Base-by-base conservation (phyloP, 2,888 invertebrate genomes). In the Andrena camellia region DNA sequence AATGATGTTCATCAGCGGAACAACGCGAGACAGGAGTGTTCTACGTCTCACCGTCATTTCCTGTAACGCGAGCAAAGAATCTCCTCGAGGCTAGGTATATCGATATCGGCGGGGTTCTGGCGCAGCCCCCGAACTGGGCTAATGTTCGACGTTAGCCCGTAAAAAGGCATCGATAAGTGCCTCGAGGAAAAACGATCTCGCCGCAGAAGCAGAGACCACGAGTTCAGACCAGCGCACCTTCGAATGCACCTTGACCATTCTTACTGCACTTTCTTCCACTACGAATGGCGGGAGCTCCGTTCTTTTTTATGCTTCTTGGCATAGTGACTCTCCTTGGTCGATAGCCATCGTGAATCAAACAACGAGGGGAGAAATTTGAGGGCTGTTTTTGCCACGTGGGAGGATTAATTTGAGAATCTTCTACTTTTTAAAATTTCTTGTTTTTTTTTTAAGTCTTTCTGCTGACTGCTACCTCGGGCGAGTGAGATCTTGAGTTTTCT, bases 151-250 rank as follows among this genome's bases (percentile, higher is more conserved):
- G 77, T 69, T 57, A 57, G 62, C 57, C 42, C 69, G 64, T 82
- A 80, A 81, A 86, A 85, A 83, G 67, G 71, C 57, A 86, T 85
- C 86, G 81, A 85, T 78, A 82, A 82, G 79, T 76, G 73, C 71
- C 59, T 26, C 35, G 48, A 50, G 63, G 78, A 83, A 75, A 73
- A 85, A 83, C 78, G 75, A 67, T 57, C 23, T 48, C 54, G n/a
- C 64, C 57, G 42, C 79, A 66, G 72, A 57, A 62, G 17, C 66
- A 66, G 50, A 52, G 60, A 78, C 26, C 52, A 70, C 52, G 70
- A 68, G 48, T 33, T 42, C 59, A 20, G 23, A 13, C 17, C 23
- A 20, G 42, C 35, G 59, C 50, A 50, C 54, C 54, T 42, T 10
- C n/a, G 6, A 73, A 59, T 64, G 29, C 13, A 68, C 42, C 48